A percentile compares a stretch with the other conserved stretches of the same genome.
These are phyloP conservation scores for Okapia johnstoni DNA, from an alignment of 2,113 vertebrate genomes.

Conservation along the genomic window DNA sequence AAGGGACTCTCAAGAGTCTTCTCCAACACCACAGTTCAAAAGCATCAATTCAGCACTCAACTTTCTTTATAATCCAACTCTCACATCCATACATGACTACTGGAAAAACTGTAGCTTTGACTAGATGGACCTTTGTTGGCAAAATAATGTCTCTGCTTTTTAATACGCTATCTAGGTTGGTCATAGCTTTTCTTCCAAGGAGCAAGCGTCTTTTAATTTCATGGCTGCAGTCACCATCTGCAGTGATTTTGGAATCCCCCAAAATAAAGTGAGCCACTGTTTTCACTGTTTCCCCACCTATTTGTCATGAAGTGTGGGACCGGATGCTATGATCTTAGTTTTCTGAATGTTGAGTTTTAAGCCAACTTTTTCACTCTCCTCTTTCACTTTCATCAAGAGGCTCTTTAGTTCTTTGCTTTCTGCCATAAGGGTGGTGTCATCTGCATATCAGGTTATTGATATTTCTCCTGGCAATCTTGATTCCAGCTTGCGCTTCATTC, in stretches of 20 bases:
- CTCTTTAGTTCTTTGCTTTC: neutral
- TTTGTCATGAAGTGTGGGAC: neutral
- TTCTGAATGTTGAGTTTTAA: neutral
- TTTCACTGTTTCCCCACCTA: neutral
- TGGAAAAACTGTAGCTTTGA: neutral
- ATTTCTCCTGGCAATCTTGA: neutral
- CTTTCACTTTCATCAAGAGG: neutral
- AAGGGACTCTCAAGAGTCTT: neutral
- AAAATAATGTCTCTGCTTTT: neutral
- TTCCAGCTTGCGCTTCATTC: neutral
- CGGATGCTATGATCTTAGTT: neutral
- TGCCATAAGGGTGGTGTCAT: neutral
- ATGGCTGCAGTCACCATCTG: neutral
- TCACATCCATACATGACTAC: neutral
- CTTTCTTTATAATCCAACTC: too few species aligned
- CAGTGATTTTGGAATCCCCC: neutral
- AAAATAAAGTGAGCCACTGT: neutral
- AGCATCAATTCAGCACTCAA: too few species aligned
- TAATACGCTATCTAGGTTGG: neutral
- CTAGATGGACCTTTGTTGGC: neutral
- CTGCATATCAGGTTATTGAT: neutral
- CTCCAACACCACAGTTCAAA: too few species aligned
- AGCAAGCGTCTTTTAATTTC: neutral
- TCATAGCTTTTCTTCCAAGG: neutral
- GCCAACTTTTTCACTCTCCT: neutral